Percentiles rank a stretch among this genome's conserved stretches.
Conservation (phyloP, 2,113 vertebrate genomes). For the Xenopus laevis region DNA sequence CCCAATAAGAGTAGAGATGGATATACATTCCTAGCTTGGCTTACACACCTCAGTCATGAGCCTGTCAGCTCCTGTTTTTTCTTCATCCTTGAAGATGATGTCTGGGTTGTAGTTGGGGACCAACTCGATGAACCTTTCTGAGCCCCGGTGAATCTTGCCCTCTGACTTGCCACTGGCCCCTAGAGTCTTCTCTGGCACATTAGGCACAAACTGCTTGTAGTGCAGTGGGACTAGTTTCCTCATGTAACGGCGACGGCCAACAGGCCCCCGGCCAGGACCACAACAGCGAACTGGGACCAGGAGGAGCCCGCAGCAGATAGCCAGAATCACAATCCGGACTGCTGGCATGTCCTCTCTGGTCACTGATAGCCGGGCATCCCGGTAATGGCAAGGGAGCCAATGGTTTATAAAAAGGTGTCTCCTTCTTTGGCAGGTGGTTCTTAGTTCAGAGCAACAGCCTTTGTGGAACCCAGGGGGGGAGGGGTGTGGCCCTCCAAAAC, state of each 20-base stretch:
- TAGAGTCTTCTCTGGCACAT: constrained; percentile 68
- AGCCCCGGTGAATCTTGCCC: constrained; percentile 63
- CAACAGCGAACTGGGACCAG: constrained; percentile 73
- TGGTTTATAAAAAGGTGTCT: too few species aligned
- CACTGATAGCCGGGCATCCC: constrained; percentile 23
- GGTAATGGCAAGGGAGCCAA: neutral
- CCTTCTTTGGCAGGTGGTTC: neutral
- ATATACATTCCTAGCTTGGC: too few species aligned
- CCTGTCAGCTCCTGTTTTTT: constrained; percentile 67
- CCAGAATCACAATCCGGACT: constrained; percentile 26
- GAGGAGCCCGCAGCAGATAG: constrained; percentile 49
- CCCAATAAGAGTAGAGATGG: too few species aligned
- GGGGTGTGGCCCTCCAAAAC: too few species aligned
- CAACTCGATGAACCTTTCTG: constrained; percentile 65
- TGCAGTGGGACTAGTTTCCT: constrained; percentile 65
- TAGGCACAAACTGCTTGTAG: constrained; percentile 72
- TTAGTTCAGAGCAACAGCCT: too few species aligned
- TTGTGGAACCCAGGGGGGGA: too few species aligned
- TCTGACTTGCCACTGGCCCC: constrained; percentile 71
- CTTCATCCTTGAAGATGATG: constrained; percentile 71
- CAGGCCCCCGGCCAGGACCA: constrained; percentile 77
- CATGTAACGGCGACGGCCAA: constrained; percentile 62
- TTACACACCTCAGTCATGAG: constrained; percentile 70
- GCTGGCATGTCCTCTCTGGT: constrained; percentile 21
- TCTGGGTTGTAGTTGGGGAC: constrained; percentile 70